phyloP scores from a whole-genome alignment of 1,140 invertebrate species.

The Ylistrum balloti region DNA sequence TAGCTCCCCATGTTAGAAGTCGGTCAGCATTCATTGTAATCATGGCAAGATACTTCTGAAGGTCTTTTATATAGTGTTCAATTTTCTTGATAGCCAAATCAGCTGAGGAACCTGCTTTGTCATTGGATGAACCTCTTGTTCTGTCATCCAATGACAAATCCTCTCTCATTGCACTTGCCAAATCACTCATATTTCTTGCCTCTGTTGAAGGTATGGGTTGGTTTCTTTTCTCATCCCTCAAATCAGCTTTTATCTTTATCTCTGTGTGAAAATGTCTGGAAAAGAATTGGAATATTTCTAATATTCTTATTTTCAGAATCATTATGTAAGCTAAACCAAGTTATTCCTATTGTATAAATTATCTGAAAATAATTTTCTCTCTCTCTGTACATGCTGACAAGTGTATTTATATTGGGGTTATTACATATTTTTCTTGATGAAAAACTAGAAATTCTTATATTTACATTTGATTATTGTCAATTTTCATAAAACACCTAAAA shows the following conservation, averaged over 20 bases:
- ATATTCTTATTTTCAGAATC: no score
- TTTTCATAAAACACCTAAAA: no score
- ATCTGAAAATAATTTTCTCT: no score
- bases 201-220: slow-evolving; percentile 52
- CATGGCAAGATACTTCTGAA: slow-evolving; percentile 59
- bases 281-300: no score
- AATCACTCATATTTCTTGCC: slow-evolving; percentile 53
- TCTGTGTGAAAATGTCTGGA: slow-evolving; percentile 66
- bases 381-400: no score
- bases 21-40: slow-evolving; percentile 56
- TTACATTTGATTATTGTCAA: no score
- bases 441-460: no score
- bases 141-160: slow-evolving; percentile 51
- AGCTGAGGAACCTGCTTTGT: slow-evolving; percentile 49
- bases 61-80: slow-evolving; percentile 66
- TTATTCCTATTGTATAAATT: no score
- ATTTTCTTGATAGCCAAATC: slow-evolving; percentile 64
- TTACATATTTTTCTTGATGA: no score
- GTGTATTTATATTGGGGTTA: no score
- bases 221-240: not conserved
- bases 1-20: slow-evolving; percentile 44
- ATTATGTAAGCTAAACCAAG: no score
- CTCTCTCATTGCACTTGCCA: slow-evolving; percentile 55
- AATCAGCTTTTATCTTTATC: slow-evolving; percentile 61
- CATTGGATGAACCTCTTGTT: slow-evolving; percentile 52